Conservation (phyloP, 2,797 vertebrate species). For the Gymnoscopelus braueri region DNA sequence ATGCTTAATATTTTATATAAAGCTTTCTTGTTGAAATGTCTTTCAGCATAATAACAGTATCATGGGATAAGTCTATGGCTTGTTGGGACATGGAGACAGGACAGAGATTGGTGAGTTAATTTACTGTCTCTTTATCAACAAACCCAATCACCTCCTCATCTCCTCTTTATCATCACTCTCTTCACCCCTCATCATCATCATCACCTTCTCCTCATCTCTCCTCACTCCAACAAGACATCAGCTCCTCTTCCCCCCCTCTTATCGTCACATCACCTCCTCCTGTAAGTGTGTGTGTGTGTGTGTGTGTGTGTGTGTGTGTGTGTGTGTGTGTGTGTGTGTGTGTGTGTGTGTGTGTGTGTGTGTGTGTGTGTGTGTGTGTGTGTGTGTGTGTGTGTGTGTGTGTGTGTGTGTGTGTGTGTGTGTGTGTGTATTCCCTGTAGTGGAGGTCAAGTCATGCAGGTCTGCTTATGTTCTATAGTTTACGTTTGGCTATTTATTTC, state of each 20-base stretch:
- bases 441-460: constrained; percentile 72
- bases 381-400: no score
- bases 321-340: constrained; percentile 7
- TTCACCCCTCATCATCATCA: not conserved
- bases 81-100: constrained; percentile 83
- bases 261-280: not conserved
- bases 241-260: not conserved
- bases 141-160: no score
- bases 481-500: no score
- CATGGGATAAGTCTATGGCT: constrained; percentile 81
- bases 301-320: not conserved
- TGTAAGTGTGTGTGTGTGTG: not conserved
- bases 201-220: not conserved
- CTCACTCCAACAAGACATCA: no score
- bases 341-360: not conserved
- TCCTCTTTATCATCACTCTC: not conserved
- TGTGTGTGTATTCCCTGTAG: no score
- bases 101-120: constrained; percentile 75
- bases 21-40: no score
- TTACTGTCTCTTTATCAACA: no score
- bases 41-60: constrained; percentile 79
- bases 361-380: not conserved
- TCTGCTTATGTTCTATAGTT: constrained; percentile 25
- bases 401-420: no score
- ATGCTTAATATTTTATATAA: no score